Evolutionary conservation across 2,113 vertebrate species (phyloP), one percentile per base, ranked within the genome.

Genomic region (Willisornis vidua): DNA sequence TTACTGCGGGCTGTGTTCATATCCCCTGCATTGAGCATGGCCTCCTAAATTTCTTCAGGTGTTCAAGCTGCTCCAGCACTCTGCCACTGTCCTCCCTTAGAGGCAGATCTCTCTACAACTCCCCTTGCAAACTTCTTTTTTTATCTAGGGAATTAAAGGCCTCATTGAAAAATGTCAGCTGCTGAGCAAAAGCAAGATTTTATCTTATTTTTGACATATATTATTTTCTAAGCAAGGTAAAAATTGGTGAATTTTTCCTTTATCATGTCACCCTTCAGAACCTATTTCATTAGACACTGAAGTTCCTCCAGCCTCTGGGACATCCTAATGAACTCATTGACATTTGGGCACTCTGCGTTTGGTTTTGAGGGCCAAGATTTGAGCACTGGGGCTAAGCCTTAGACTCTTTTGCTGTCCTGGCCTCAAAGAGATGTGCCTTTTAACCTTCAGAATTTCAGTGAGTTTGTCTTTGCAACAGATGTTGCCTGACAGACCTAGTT

Each of bases 401-500:
- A 49, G 35, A 78, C 15, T 5, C 2, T 25, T 85, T 31, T 65
- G 20, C 48, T 75, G n/a, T 35, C 24, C 26, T 4, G 20, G 25
- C 6, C 13, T 33, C 29, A 75, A 62, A 49, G 41, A 94, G 51
- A 71, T 14, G 29, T 46, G 39, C 39, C 63, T 96, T 95, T 71
- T 87, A 57, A 90, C 75, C 68, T 94, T 49, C 54, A 54, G 77
- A 94, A 75, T 88, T 87, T 54, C 78, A 92, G 35, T 4, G 1
- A 37, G 45, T 37, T 52, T 63, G 25, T 79, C 89, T 85, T 76
- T 46, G 61, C 39, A 92, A 76, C 35, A 76, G 79, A 39, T 67
- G 75, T 87, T 95, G 55, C 72, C 63, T 85, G 94, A 94, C 75
- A 93, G 76, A 91, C 54, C 71, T 78, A 82, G 55, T 87, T 89